Base-by-base conservation (phyloP, 2,113 vertebrate species). In the Ifrita kowaldi region DNA sequence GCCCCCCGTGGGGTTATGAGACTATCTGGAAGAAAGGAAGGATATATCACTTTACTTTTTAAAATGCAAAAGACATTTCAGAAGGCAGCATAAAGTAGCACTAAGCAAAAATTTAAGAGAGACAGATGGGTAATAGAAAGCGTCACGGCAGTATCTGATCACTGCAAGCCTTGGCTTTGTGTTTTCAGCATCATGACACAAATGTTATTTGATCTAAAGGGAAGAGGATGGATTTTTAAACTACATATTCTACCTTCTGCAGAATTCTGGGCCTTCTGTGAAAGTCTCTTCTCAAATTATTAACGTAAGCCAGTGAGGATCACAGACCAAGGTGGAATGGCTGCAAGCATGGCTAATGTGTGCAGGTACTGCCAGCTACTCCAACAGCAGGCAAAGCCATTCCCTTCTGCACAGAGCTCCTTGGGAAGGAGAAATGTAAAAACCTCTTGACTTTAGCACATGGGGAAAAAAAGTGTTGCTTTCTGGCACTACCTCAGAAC, bases 61-160 rank as follows among this genome's bases (percentile, higher is more conserved):
- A 57, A 95, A 87, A 91, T 89, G 84, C 26, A 86, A 46, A 65
- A 63, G 60, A 35, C 77, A 67, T 84, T 84, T 93, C 76, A 78
- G 77, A 89, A 89, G 52, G 76, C 42, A 70, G 33, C 24, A 39
- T 63, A 62, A 39, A 55, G 60, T 87, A 78, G 52, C 4, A 3
- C 39, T 52, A 64, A 87, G 39, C 47, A 87, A 93, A 81, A 95
- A 63, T 55, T 84, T 57, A 27, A 92, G 64, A 56, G 41, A 59
- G 60, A 63, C 69, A 93, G 69, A 30, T 68, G 84, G 84, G 77
- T 50, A 84, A 85, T 44, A 60, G 81, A 55, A 74, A 71, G 35
- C 1, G 0, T 53, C 77, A 37, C 0, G 0, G 39, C 19, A 46
- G n/a, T 75, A 41, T 37, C 53, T 49, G 74, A 59, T 85, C 70